phyloP scores from a whole-genome alignment of 2,113 vertebrate genomes.

The Pseudorectes ferrugineus region DNA sequence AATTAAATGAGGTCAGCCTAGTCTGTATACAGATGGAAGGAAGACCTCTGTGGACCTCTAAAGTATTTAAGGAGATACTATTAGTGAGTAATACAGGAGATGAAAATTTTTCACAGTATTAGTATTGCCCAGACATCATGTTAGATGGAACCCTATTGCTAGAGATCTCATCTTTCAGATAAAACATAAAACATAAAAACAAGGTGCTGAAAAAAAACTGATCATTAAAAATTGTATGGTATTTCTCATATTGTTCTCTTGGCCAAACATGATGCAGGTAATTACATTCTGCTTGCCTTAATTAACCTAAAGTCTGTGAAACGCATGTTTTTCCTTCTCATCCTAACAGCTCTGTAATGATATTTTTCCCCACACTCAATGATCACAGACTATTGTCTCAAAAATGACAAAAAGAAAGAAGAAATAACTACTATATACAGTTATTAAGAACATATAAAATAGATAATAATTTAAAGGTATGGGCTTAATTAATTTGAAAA shows the following conservation, averaged over 20 bases:
- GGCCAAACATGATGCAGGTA: neutral
- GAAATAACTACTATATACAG: neutral
- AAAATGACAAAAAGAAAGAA: neutral
- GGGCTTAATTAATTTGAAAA: neutral
- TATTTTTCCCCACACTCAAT: neutral
- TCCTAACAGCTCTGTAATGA: neutral
- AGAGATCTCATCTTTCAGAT: neutral
- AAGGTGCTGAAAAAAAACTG: neutral
- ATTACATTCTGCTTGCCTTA: neutral
- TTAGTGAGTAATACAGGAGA: neutral
- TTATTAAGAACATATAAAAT: neutral
- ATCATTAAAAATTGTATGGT: neutral
- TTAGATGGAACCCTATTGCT: neutral
- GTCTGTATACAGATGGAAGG: neutral
- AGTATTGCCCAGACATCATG: neutral
- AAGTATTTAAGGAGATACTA: neutral
- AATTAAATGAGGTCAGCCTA: neutral
- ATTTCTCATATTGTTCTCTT: neutral
- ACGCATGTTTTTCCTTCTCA: neutral
- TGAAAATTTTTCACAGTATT: neutral
- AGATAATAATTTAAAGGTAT: neutral
- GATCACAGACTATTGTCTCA: neutral
- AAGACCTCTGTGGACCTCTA: neutral
- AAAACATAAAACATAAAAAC: neutral
- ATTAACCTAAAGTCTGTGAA: conserved; percentile 11